Evolutionary conservation across 2,888 invertebrate genomes (phyloP), one percentile per base, ranked within the genome.

Genomic region (Macrostomum cliftonense): DNA sequence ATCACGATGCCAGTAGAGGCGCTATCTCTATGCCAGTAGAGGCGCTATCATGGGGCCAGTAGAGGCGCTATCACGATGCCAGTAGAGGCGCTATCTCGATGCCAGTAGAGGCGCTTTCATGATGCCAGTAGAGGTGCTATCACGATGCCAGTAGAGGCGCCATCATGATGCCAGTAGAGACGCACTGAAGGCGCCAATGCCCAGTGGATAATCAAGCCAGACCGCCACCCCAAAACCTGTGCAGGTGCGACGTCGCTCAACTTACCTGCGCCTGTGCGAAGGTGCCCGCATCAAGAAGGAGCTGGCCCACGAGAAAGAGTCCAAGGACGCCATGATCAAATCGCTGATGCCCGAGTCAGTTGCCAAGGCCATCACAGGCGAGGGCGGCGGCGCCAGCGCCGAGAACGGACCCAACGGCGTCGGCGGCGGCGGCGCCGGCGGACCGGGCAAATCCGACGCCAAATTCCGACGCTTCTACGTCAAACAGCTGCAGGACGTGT

Each of bases 291-390:
- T 52, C 9, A 20, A 53, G 16, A 38, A 44, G 20, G 52, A 53
- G 12, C 43, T 52, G 14, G 39, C 42, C 28, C 14, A 14, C n/a
- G 52, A 52, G 37, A 45, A 52, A 37, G 46, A 53, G 39, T 21
- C 45, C 16, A 53, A 45, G 19, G 17, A 47, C n/a, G 52, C 39
- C 12, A 47, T 52, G 46, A 52, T 52, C 17, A 83, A 83, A 66
- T 91, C 89, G 20, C 83, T 95, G 51, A 93, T 93, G 93, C 93
- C 93, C 11, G 87, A 86, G 1, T 83, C 81, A 63, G 83, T 89
- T 1, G 87, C 88, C 1, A 54, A 60, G 78, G 67, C 59, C 54
- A 67, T 62, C 28, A 67, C 62, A 65, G 57, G 54, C 42, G 61
- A 63, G 12, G 61, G 61, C 4, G 62, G 64, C 45, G 62, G 62